phyloP scores from a whole-genome alignment of 2,113 vertebrate species.

The Sakesphorus luctuosus region DNA sequence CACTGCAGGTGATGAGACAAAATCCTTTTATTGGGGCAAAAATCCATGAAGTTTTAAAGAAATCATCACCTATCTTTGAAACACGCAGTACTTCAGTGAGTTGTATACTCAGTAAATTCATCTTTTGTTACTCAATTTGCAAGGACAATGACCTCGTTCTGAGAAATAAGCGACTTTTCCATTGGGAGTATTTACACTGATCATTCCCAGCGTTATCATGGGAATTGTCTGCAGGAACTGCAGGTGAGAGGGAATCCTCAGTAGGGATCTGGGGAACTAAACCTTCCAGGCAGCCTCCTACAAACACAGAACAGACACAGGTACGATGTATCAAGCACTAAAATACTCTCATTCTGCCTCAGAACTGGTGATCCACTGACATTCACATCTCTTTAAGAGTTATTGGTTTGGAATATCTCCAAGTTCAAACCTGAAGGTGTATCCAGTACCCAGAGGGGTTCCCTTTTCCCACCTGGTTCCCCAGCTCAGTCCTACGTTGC shows the following conservation, averaged over 20 bases:
- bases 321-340: background rate
- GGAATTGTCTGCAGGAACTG: background rate
- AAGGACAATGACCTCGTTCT: background rate
- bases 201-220: background rate
- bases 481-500: background rate
- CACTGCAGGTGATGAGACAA: background rate
- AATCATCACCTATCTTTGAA: background rate
- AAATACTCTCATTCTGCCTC: background rate
- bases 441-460: background rate
- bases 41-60: background rate
- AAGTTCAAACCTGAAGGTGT: background rate
- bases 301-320: background rate
- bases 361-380: background rate
- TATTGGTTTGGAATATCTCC: background rate
- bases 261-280: background rate
- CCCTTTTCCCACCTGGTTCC: background rate
- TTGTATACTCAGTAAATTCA: background rate
- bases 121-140: constrained; percentile 2
- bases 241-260: background rate
- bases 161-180: background rate
- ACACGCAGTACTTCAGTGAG: background rate
- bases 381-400: background rate
- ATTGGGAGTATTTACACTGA: background rate
- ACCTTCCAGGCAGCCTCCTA: background rate
- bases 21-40: background rate